Conservation (phyloP, 1,140 invertebrate species). For the Pantala flavescens region DNA sequence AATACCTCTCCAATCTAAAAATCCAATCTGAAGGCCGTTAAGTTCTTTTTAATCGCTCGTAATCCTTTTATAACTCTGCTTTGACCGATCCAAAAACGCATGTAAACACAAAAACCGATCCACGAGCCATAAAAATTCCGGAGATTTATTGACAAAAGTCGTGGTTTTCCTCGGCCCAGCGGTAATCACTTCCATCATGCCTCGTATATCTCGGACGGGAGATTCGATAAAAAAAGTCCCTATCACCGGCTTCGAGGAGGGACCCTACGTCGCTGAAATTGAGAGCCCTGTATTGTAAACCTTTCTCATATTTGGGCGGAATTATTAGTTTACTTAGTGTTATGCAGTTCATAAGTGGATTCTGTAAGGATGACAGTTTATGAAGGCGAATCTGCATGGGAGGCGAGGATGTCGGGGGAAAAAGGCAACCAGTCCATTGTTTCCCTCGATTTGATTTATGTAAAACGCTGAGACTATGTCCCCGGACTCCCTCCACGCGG, state of each 20-base stretch:
- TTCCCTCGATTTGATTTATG: conserved; percentile 9
- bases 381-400: neutral
- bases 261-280: neutral
- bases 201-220: no score
- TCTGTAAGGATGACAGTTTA: neutral
- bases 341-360: conserved; percentile 3
- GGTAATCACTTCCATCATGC: no score
- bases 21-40: no score
- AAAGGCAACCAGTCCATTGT: neutral
- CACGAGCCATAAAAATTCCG: no score
- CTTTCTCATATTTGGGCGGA: neutral
- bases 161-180: no score
- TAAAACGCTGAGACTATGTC: neutral
- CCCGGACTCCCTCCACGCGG: neutral
- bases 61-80: no score
- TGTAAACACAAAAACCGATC: no score
- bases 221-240: no score
- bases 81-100: no score
- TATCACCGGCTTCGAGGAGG: neutral
- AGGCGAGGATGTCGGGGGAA: neutral
- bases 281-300: neutral
- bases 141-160: no score
- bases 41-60: no score
- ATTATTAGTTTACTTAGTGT: conserved; percentile 10
- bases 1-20: no score